Evolutionary conservation across 2,888 invertebrate genomes (phyloP), one percentile per base, ranked within the genome.

Genomic region (Boloria euphrosyne): DNA sequence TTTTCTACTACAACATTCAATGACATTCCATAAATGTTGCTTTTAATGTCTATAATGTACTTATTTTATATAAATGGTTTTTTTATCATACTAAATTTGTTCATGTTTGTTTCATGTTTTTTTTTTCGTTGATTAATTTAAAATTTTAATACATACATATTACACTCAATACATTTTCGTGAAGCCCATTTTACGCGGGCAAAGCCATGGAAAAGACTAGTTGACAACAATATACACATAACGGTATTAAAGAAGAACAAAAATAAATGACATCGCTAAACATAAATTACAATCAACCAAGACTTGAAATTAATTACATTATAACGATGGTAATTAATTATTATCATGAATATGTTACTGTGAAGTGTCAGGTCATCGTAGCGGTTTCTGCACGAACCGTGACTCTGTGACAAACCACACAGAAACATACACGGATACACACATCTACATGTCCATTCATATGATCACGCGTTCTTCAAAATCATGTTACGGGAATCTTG

Each of bases 401-500:
- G 66, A 61, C 63, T 65, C 69, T 67, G 69, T 67, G 70, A 69
- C 74, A 72, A 71, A 63, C 60, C 68, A 66, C 64, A 64, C 58
- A 31, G 43, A 64, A 53, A 55, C 66, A 38, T 62, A 69, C 65
- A 68, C 67, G 64, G 59, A 70, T 68, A 61, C 57, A 77, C 73
- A 74, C 47, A 31, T 49, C 16, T 50, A 50, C 38, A 31, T 31
- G 50, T 38, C 78, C 81, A 84, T 82, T 83, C 78, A 80, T 75
- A 80, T 76, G 80, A 81, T 83, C 78, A 80, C 80, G 81, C 81
- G 81, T 77, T 77, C 73, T 72, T 73, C 75, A 74, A 76, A 79
- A 78, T 78, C 78, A 71, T 77, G 81, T 85, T 85, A 83, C 82
- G 82, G 81, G 82, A 84, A 84, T 82, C 80, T 77, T 80, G 83